Conservation (phyloP, 2,797 vertebrate species). For the Spea hammondii region DNA sequence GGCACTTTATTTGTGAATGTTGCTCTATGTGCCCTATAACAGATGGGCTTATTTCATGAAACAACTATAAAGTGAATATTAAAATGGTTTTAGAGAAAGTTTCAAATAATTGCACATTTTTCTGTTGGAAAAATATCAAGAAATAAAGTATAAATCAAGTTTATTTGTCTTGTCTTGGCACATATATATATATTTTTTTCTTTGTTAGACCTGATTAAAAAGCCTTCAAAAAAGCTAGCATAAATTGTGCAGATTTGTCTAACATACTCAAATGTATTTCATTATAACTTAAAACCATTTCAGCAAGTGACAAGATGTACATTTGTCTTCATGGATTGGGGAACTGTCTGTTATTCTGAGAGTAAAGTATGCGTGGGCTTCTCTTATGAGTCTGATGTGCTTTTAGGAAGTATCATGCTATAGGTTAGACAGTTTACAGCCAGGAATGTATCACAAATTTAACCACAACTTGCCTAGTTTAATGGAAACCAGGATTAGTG, state of each 20-base stretch:
- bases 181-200: no score
- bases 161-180: no score
- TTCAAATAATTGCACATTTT: no score
- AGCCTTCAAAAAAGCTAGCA: no score
- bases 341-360: slow-evolving; percentile 4
- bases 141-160: no score
- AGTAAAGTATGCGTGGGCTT: slow-evolving; percentile 27
- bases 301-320: slow-evolving; percentile 19
- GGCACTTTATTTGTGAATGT: no score
- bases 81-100: background rate
- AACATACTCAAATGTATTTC: slow-evolving; percentile 26
- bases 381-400: slow-evolving; percentile 11
- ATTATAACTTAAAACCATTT: slow-evolving; percentile 12
- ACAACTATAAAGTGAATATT: no score
- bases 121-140: no score
- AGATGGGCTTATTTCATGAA: no score
- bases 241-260: background rate
- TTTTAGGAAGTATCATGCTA: slow-evolving; percentile 11
- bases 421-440: slow-evolving; percentile 5
- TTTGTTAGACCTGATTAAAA: no score
- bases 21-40: background rate
- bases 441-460: slow-evolving; percentile 6
- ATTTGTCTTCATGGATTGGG: slow-evolving; percentile 11
- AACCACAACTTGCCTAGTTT: slow-evolving; percentile 4
- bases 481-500: slow-evolving; percentile 21